Base-by-base conservation (phyloP, 2,888 invertebrate species). In the Hanleya hanleyi region DNA sequence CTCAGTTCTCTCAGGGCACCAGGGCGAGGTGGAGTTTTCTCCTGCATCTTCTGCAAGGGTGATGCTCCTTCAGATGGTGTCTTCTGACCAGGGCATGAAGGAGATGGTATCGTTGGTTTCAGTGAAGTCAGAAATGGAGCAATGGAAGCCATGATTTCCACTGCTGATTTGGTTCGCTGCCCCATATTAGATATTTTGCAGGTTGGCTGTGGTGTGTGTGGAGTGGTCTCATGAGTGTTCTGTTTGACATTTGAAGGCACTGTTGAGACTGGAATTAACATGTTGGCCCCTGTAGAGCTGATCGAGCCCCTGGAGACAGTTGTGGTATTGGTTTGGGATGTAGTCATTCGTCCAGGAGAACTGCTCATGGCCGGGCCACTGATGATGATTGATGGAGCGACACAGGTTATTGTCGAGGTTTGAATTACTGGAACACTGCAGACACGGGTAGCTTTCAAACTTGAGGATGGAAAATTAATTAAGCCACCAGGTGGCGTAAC, bases 101-200 rank as follows among this genome's bases (percentile, higher is more conserved):
- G 26, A 7, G 22, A n/a, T 15, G 57, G 29, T 22, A 26, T 12
- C 22, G 22, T 26, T 7, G 57, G 22, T 26, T 57, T 57, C 6
- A 76, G 78, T 6, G 81, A 75, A 36, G 76, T 69, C 61, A 83
- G 71, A 67, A 71, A 79, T 29, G 79, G 74, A 6, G 84, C 83
- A 69, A 76, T 76, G 12, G 81, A 75, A n/a, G 83, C 82, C 49
- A 83, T 76, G 35, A 83, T 79, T 36, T 84, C 82, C 22, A 83
- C 65, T 6, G 78, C 80, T 41, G 77, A 74, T 70, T 82, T 81
- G 22, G 81, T 69, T 37, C 32, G 68, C 26, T 5, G 70, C 65
- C 0, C 57, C 36, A 29, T 41, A 51, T 22, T 61, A 15, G 38
- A 33, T 37, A 32, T 50, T 38, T 32, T 51, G 65, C 32, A 66